Percentiles rank a stretch among this genome's conserved stretches.
Conservation (phyloP, 2,888 invertebrate species). For the Crepidodera aurea region DNA sequence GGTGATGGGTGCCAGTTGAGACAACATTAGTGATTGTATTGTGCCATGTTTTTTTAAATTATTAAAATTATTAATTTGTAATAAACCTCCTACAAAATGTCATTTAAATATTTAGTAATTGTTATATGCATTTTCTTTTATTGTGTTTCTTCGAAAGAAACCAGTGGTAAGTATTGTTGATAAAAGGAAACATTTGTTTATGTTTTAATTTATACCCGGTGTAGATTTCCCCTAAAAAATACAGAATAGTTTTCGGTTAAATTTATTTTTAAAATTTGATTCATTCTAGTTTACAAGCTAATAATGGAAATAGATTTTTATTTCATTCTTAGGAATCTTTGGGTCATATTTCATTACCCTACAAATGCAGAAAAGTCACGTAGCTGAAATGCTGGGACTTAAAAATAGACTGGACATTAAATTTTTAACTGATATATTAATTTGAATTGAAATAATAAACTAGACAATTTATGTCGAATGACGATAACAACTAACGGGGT, state of each 20-base stretch:
- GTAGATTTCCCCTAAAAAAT: too few species aligned
- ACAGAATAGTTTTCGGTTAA: too few species aligned
- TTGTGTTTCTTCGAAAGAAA: conserved; percentile 27
- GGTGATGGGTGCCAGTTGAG: not conserved
- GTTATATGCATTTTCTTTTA: conserved; percentile 25
- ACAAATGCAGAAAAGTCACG: not conserved
- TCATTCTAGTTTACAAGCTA: not conserved
- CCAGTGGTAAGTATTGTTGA: conserved; percentile 38
- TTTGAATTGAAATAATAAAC: not conserved
- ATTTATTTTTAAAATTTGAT: conserved; percentile 6
- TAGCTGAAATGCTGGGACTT: not conserved
- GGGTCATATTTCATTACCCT: not conserved
- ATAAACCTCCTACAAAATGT: conserved; percentile 21
- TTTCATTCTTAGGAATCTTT: not conserved
- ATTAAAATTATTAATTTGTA: conserved; percentile 26
- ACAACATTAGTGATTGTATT: conserved; percentile 3
- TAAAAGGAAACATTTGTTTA: conserved; percentile 21
- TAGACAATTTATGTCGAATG: not conserved
- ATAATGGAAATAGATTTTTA: not conserved
- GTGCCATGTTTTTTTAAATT: conserved; percentile 29
- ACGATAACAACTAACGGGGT: not conserved
- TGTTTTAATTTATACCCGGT: conserved; percentile 10
- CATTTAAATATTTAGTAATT: conserved; percentile 15
- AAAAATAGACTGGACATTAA: conserved; percentile 8
- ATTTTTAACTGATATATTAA: not conserved